phyloP scores from a whole-genome alignment of 2,888 invertebrate species.

The Lasioglossum malachurum region DNA sequence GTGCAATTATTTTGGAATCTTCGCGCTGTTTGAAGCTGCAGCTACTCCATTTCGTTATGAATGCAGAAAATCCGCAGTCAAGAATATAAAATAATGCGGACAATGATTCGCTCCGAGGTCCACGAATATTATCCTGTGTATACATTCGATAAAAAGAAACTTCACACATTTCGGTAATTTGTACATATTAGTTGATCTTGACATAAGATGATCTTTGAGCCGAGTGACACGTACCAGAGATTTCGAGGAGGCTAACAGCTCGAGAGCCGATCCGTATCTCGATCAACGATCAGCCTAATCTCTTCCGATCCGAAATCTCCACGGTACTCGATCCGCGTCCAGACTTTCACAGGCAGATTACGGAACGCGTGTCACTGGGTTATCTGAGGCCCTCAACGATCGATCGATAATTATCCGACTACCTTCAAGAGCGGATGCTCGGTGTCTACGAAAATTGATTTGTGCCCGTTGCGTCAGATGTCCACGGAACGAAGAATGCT shows the following conservation, averaged over 20 bases:
- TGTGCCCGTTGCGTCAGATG: not conserved
- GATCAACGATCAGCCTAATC: slow-evolving; percentile 54
- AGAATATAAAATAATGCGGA: too few relatives aligned
- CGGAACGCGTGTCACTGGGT: slow-evolving; percentile 6
- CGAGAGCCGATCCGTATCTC: slow-evolving; percentile 41
- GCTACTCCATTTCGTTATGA: too few relatives aligned
- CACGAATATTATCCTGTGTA: too few relatives aligned
- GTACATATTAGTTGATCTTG: too few relatives aligned
- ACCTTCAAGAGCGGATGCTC: not conserved
- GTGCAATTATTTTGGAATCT: too few relatives aligned
- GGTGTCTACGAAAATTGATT: not conserved
- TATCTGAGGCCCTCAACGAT: not conserved
- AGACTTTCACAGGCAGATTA: not conserved
- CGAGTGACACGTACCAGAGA: not conserved
- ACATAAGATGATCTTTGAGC: too few relatives aligned
- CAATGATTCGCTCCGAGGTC: too few relatives aligned
- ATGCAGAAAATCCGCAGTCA: too few relatives aligned
- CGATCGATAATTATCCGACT: not conserved
- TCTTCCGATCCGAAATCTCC: slow-evolving; percentile 6
- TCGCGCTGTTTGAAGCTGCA: too few relatives aligned
- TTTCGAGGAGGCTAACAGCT: not conserved
- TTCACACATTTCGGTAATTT: too few relatives aligned
- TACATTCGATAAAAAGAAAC: too few relatives aligned
- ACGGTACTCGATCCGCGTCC: not conserved
- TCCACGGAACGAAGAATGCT: not conserved